Evolutionary conservation across 2,113 vertebrate species (phyloP).

Genomic region (Pseudorasbora parva): DNA sequence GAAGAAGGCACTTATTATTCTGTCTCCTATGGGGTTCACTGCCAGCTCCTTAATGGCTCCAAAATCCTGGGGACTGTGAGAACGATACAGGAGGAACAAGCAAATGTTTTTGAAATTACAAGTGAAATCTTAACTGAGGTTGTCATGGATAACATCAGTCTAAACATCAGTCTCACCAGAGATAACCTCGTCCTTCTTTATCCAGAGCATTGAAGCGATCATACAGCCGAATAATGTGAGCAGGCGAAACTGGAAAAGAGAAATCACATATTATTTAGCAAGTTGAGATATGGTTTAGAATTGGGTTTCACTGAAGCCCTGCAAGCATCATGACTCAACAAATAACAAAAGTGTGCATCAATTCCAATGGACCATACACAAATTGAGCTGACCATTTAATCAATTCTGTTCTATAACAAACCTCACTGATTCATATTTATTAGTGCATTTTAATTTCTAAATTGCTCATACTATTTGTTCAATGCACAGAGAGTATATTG

Average conservation of each 20-base stretch:
- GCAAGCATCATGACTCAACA: background rate
- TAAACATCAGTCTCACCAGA: constrained; percentile 70
- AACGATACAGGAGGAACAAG: background rate
- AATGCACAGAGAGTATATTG: background rate
- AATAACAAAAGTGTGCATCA: background rate
- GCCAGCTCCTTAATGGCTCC: constrained; percentile 71
- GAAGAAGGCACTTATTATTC: constrained; percentile 82
- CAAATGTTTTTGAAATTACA: background rate
- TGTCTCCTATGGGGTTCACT: constrained; percentile 79
- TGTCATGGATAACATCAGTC: background rate
- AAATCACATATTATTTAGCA: background rate
- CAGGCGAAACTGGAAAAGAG: constrained; percentile 68
- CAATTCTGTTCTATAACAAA: background rate
- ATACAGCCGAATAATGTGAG: constrained; percentile 75
- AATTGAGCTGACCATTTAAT: background rate
- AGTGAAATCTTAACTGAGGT: too few species aligned
- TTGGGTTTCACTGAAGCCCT: background rate
- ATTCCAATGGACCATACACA: background rate
- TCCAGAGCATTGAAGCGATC: constrained; percentile 79
- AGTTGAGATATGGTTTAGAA: too few species aligned
- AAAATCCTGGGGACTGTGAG: constrained; percentile 74
- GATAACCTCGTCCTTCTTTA: constrained; percentile 69
- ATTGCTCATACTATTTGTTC: background rate
- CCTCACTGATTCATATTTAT: background rate
- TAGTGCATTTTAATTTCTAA: background rate